Conservation (phyloP, 2,113 vertebrate genomes). For the Microcebus ravelobensis region DNA sequence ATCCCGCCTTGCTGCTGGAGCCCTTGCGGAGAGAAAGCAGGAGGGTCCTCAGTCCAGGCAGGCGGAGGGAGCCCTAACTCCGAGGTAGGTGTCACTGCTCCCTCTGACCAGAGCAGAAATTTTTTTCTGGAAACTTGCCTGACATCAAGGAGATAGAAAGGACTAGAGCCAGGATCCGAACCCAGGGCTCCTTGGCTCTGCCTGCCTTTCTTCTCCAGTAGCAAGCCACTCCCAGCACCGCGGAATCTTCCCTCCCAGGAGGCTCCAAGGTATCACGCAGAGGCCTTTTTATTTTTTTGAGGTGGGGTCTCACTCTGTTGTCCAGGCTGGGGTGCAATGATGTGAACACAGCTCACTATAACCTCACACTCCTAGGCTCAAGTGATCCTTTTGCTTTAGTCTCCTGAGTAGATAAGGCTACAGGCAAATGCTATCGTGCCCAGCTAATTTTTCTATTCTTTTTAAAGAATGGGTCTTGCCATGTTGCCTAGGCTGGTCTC, state of each 20-base stretch:
- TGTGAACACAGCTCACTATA: too few species aligned
- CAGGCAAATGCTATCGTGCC: too few species aligned
- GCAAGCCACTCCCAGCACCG: not conserved
- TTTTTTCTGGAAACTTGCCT: not conserved
- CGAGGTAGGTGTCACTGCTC: not conserved
- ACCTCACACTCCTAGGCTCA: too few species aligned
- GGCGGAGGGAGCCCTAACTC: too few species aligned
- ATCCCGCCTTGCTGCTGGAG: not conserved
- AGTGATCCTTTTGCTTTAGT: too few species aligned
- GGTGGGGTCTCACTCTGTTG: too few species aligned
- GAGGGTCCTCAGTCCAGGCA: not conserved
- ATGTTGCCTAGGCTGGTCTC: too few species aligned
- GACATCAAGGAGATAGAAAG: not conserved
- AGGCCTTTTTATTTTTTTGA: too few species aligned
- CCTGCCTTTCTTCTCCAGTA: not conserved
- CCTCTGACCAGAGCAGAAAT: not conserved
- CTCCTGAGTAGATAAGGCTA: too few species aligned
- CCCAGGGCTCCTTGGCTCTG: not conserved
- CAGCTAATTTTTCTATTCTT: too few species aligned
- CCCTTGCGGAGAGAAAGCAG: not conserved
- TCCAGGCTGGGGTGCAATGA: too few species aligned
- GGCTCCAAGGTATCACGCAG: not conserved
- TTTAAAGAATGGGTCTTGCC: too few species aligned
- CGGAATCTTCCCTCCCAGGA: not conserved
- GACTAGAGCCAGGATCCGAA: not conserved